phyloP scores from a whole-genome alignment of 2,888 invertebrate genomes.

The Lepetodrilus schrolli region DNA sequence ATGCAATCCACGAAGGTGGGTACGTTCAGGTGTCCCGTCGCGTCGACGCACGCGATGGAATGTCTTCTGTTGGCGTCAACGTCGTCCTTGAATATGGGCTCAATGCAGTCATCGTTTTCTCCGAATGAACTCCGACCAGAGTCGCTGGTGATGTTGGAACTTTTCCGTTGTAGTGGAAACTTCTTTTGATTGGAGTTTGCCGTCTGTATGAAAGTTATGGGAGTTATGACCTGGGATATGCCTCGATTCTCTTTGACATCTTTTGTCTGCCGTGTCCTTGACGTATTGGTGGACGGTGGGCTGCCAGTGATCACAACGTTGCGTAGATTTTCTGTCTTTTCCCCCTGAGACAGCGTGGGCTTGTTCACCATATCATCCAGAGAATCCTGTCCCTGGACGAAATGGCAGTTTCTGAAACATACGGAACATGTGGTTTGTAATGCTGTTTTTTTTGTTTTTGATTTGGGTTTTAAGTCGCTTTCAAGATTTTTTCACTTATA shows the following conservation, averaged over 20 bases:
- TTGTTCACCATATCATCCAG: conserved; percentile 35
- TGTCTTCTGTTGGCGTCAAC: conserved; percentile 45
- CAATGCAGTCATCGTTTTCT: conserved; percentile 46
- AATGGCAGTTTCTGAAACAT: conserved; percentile 63
- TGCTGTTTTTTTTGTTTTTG: too few relatives aligned
- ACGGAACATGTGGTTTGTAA: too few relatives aligned
- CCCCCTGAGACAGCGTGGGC: conserved; percentile 5
- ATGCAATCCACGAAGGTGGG: conserved; percentile 39
- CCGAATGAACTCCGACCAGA: conserved; percentile 61
- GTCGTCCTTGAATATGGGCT: conserved; percentile 37
- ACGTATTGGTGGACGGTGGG: background rate
- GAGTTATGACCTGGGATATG: background rate
- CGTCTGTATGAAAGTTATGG: background rate
- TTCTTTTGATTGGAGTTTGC: conserved; percentile 34
- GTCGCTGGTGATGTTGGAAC: conserved; percentile 48
- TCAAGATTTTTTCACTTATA: too few relatives aligned
- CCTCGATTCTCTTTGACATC: conserved; percentile 34
- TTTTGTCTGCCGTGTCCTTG: background rate
- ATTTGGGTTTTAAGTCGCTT: too few relatives aligned
- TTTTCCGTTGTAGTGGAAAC: conserved; percentile 55
- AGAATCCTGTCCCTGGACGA: conserved; percentile 53
- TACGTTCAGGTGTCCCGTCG: conserved; percentile 62
- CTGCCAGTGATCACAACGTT: background rate
- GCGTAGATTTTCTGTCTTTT: conserved; percentile 30
- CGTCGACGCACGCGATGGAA: conserved; percentile 59